phyloP scores from a whole-genome alignment of 2,797 vertebrate genomes.

The Sus cebifrons region DNA sequence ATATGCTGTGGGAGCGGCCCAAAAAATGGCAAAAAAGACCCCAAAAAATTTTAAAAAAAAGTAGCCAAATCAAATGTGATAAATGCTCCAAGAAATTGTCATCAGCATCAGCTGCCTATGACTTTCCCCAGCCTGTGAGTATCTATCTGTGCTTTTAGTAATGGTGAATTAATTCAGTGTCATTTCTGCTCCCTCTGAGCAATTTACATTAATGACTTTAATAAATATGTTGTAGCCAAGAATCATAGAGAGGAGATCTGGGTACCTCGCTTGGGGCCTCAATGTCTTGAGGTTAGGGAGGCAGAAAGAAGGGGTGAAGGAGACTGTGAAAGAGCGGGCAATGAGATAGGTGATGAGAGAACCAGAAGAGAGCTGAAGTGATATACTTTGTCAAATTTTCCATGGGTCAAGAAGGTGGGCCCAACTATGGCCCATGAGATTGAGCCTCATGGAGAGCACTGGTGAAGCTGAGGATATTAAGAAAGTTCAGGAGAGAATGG shows the following conservation, averaged over 20 bases:
- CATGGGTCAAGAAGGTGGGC: background rate
- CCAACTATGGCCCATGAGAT: background rate
- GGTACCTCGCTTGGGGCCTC: no score
- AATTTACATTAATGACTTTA: rapidly evolving
- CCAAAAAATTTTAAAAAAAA: no score
- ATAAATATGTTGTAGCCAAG: background rate
- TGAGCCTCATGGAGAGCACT: background rate
- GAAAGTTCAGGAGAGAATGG: background rate
- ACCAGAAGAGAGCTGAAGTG: background rate
- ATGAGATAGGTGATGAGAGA: background rate
- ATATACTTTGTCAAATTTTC: background rate
- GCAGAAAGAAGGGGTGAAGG: background rate
- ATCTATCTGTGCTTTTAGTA: background rate
- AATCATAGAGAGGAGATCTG: background rate
- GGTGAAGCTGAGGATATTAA: background rate
- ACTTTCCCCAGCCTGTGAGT: background rate
- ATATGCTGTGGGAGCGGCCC: no score
- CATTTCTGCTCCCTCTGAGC: background rate
- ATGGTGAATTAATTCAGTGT: background rate
- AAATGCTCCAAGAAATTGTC: background rate
- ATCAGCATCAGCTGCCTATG: background rate
- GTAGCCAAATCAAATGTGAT: background rate
- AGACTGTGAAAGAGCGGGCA: background rate
- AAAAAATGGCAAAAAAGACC: no score
- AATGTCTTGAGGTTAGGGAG: no score